Evolutionary conservation across 2,888 invertebrate species (phyloP), one percentile per base, ranked within the genome.

Genomic region (Oxytorus armatus): DNA sequence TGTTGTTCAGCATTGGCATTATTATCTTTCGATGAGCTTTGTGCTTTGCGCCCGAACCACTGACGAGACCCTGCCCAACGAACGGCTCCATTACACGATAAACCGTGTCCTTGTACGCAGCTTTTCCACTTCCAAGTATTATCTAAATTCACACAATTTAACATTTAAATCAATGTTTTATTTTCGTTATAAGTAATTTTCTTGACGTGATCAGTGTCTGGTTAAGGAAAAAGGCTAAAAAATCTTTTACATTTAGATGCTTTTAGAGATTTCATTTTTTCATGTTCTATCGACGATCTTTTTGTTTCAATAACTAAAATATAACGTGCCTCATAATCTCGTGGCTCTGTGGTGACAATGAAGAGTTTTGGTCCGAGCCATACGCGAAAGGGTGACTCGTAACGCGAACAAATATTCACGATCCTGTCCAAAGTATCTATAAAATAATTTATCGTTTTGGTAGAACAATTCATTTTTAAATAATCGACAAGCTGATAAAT

Each of bases 301-400:
- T 21, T 59, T 18, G 1, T 11, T 21, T 2, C n/a, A 25, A 14
- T 61, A 42, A 14, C 23, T 44, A 16, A 61, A 70, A 42, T 53
- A 63, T 49, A n/a, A n/a, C 29, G 8, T 77, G 83, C 85, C 79
- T 85, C 84, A 11, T 81, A 82, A 59, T 86, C 85, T 21, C 68
- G 68, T n/a, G 86, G 86, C 10, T 85, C 80, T 7, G 84, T 81
- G 3, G 84, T 25, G n/a, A 83, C 76, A 14, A 86, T 42, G n/a
- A 83, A 78, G n/a, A 85, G 76, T 69, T 83, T 84, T 25, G 85
- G 84, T 39, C 86, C 86, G 42, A 86, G 66, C 86, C 86, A 86
- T 11, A 86, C 49, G 8, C 86, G 85, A 61, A 82, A 81, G 0
- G 83, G 82, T 18, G 85, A 70, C 18, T 83, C 80, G 65, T 85